These are phyloP conservation scores for Hippoglossus stenolepis DNA, from an alignment of 2,113 vertebrate genomes.

Conservation along the genomic window DNA sequence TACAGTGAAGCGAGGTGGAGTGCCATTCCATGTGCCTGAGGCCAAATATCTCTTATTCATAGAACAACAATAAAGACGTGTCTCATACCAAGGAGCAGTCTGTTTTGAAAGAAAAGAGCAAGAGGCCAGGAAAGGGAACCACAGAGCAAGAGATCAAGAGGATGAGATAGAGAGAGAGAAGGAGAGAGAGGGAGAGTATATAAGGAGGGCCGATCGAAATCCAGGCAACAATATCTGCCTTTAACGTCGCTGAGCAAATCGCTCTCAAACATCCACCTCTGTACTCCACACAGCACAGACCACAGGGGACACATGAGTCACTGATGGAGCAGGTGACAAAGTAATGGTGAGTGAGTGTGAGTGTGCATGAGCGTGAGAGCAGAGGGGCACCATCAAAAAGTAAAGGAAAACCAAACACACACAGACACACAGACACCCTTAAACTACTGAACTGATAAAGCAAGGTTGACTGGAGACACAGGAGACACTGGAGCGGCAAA, in stretches of 20 bases:
- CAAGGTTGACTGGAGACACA: not conserved
- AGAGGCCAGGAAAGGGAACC: not conserved
- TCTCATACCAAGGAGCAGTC: conserved; percentile 37
- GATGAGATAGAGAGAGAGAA: not conserved
- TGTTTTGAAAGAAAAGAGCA: conserved; percentile 11
- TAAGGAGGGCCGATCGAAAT: not conserved
- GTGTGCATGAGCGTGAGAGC: conserved; percentile 7
- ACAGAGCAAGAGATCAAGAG: conserved; percentile 7
- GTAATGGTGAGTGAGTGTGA: conserved; percentile 28
- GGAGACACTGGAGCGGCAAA: not conserved
- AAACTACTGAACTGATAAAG: conserved; percentile 15
- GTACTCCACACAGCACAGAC: conserved; percentile 18
- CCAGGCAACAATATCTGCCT: conserved; percentile 26
- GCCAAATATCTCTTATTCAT: conserved; percentile 64
- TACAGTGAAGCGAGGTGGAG: conserved; percentile 53
- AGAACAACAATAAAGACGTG: conserved; percentile 63
- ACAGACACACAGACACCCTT: not conserved
- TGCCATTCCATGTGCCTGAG: conserved; percentile 39
- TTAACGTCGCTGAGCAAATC: conserved; percentile 36
- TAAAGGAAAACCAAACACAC: not conserved
- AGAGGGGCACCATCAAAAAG: not conserved
- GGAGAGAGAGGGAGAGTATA: not conserved
- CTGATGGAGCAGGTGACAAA: conserved; percentile 49
- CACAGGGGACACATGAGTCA: conserved; percentile 42
- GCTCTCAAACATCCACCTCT: conserved; percentile 40